Conservation (phyloP, 2,113 vertebrate genomes). For the Dasyprocta punctata region DNA sequence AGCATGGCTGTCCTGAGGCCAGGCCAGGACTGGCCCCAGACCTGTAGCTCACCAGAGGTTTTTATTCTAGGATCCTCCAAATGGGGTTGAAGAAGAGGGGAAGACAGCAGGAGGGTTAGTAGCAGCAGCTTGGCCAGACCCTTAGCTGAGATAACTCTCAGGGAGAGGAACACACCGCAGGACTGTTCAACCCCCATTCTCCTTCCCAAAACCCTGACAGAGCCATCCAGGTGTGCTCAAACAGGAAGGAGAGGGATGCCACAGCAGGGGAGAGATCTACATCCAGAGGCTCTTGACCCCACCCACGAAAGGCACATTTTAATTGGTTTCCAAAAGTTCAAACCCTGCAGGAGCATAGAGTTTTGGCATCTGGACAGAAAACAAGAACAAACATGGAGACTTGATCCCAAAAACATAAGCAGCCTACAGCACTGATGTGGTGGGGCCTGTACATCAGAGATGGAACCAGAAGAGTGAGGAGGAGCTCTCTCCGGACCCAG, state of each 20-base stretch:
- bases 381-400: not conserved
- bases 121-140: constrained; percentile 28
- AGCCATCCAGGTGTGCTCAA: not conserved
- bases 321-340: constrained; percentile 74
- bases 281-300: constrained; percentile 56
- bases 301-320: constrained; percentile 79
- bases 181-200: not conserved
- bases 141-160: not conserved
- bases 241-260: not conserved
- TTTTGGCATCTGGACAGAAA: constrained; percentile 75
- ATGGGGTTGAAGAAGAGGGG: not conserved
- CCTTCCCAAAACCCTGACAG: not conserved
- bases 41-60: not conserved
- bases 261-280: not conserved
- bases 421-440: not conserved
- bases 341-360: constrained; percentile 55
- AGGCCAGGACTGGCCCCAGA: not conserved
- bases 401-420: constrained; percentile 40
- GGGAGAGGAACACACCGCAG: not conserved
- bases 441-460: not conserved
- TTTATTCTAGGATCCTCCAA: not conserved
- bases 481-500: not conserved
- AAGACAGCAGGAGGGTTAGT: not conserved
- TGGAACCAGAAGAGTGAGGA: not conserved
- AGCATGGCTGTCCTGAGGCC: constrained; percentile 70